These are phyloP conservation scores for Apostichopus parvimensis DNA, from an alignment of 35 echinoderm and acorn worm genomes.

Conservation along the genomic window DNA sequence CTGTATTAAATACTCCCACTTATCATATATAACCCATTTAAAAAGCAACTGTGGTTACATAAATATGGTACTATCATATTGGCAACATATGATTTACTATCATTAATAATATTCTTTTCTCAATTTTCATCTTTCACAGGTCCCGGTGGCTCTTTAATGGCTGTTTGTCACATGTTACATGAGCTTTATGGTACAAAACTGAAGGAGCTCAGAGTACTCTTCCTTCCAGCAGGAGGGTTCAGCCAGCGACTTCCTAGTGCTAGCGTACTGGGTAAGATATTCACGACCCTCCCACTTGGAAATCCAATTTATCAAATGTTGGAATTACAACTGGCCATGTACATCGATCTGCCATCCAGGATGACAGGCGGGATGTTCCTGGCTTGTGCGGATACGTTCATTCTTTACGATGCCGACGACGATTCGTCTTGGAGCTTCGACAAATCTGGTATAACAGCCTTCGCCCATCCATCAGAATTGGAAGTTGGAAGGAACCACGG, in stretches of 20 bases:
- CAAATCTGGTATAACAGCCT: conserved; percentile 79
- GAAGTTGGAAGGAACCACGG: conserved; percentile 84
- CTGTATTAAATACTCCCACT: no score
- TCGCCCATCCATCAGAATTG: conserved; percentile 82
- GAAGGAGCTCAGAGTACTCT: conserved; percentile 63
- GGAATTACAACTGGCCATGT: conserved; percentile 75
- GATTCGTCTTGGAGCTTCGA: conserved; percentile 70
- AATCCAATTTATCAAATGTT: conserved; percentile 90
- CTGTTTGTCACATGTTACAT: conserved; percentile 57
- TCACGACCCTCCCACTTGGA: conserved; percentile 85
- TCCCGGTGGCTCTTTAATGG: conserved; percentile 89
- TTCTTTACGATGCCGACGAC: conserved; percentile 62
- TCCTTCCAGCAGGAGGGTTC: conserved; percentile 91
- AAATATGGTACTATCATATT: no score
- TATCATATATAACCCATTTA: no score
- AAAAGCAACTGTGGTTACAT: no score
- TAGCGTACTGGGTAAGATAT: conserved; percentile 87
- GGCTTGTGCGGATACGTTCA: conserved; percentile 74
- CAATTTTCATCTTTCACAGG: conserved; percentile 55
- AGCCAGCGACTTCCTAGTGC: conserved; percentile 91
- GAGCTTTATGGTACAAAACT: conserved; percentile 56
- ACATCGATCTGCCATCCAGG: conserved; percentile 87
- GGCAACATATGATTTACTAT: no score
- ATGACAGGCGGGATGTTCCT: conserved; percentile 92
- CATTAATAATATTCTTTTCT: not conserved